Base-by-base conservation (phyloP, 2,113 vertebrate species). In the Stercorarius parasiticus region DNA sequence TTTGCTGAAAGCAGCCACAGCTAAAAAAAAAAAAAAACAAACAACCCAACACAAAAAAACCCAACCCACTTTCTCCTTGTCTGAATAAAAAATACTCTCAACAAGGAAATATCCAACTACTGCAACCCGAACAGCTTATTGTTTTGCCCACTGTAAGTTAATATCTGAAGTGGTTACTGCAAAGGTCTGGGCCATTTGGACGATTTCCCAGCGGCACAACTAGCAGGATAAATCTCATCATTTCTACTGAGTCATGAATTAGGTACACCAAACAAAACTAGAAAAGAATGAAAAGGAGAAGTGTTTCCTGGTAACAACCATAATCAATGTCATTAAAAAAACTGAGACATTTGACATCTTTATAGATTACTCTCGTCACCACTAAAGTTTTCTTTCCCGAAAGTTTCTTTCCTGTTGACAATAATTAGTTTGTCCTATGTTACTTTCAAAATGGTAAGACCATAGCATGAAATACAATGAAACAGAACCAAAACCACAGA, bases 201-300 rank as follows among this genome's bases (percentile, higher is more conserved):
- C 43, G n/a, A 34, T 40, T 96, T 95, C 96, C 97, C 91, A 95
- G 95, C 94, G 91, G 96, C 94, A 97, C 96, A 97, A 83, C 93
- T 61, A 95, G 82, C 93, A 96, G 94, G 94, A 93, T 67, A 97
- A 95, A 95, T 91, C 93, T 96, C 66, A 59, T 97, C 95, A 95
- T 94, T 95, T 94, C 89, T 94, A 94, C 94, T 96, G 95, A 97
- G 89, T 97, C 96, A 97, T 82, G 89, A 94, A 96, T 96, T 91
- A 94, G 94, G 92, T 95, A 96, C 82, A 95, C 74, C 5, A 27
- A 94, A 88, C 34, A 17, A 77, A 94, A 87, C 94, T 96, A 74
- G 87, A 78, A 89, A 91, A 96, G 94, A 96, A 96, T 94, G 90
- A 92, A 95, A 95, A 95, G 74, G 56, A 94, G 34, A 92, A 94